phyloP scores from a whole-genome alignment of 2,113 vertebrate species.

The Kobus ellipsiprymnus region DNA sequence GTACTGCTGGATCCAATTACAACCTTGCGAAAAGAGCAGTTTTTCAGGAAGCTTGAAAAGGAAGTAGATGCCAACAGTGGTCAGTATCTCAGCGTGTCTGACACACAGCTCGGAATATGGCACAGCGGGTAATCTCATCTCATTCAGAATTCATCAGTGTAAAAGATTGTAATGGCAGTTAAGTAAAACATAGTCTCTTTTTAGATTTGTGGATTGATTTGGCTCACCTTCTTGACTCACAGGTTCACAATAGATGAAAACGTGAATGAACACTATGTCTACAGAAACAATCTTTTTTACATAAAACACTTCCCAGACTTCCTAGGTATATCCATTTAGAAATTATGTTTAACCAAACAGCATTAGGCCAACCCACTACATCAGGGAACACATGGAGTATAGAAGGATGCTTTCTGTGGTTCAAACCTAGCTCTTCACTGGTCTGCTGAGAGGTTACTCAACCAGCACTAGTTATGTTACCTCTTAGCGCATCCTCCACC shows the following conservation, averaged over 20 bases:
- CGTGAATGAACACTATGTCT: not conserved
- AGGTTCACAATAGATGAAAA: not conserved
- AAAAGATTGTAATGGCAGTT: not conserved
- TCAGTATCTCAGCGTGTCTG: not conserved
- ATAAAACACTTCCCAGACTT: not conserved
- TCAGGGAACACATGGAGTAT: not conserved
- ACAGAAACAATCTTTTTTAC: not conserved
- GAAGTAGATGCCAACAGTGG: slow-evolving; percentile 27
- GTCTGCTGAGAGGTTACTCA: not conserved
- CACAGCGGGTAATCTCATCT: not conserved
- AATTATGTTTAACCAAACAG: not conserved
- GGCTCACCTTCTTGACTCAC: not conserved
- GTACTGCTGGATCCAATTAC: slow-evolving; percentile 88
- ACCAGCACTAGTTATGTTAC: not conserved
- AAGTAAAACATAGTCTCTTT: not conserved
- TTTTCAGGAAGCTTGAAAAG: slow-evolving; percentile 84
- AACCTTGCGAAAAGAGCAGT: slow-evolving; percentile 86
- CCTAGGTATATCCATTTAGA: not conserved
- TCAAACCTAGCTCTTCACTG: not conserved
- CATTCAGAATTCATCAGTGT: not conserved
- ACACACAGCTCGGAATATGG: too few relatives aligned
- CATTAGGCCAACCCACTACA: not conserved
- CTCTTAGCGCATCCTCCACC: not conserved
- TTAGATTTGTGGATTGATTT: not conserved
- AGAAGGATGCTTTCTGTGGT: rapidly evolving